Conservation (phyloP, 2,113 vertebrate species). For the Alouatta palliata region DNA sequence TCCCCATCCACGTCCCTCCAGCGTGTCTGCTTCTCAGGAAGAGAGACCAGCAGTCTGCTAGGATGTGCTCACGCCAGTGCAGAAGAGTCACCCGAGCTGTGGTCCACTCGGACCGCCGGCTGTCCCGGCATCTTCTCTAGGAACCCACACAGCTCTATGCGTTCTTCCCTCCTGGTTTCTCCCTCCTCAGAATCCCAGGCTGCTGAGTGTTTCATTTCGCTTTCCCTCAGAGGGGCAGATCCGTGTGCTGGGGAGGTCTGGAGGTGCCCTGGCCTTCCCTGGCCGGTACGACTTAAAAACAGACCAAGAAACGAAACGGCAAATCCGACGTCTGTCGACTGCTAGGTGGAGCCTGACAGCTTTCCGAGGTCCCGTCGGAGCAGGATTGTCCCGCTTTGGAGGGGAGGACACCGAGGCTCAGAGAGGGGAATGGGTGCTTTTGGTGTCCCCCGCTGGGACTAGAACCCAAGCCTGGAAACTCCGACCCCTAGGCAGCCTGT, state of each 20-base stretch:
- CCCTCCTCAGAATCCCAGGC: neutral
- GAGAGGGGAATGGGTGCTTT: neutral
- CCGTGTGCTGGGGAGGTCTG: neutral
- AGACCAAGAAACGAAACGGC: neutral
- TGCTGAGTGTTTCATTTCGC: neutral
- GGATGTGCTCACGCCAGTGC: neutral
- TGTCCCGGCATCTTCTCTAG: neutral
- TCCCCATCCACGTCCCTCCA: neutral
- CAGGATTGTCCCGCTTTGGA: neutral
- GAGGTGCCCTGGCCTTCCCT: neutral
- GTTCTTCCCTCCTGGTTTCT: neutral
- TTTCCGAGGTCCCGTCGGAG: neutral
- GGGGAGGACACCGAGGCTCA: neutral
- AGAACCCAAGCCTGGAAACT: neutral
- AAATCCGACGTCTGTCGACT: neutral
- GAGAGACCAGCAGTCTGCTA: fast-evolving
- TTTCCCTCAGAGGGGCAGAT: neutral
- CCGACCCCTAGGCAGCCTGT: too few species aligned
- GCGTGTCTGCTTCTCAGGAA: neutral
- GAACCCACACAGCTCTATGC: neutral
- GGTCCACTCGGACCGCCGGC: neutral
- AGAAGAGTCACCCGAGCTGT: neutral
- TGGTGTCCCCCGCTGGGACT: neutral
- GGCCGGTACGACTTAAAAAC: neutral
- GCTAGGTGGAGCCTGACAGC: too few species aligned